phyloP scores from a whole-genome alignment of 2,888 invertebrate species.

The Pammene aurita region DNA sequence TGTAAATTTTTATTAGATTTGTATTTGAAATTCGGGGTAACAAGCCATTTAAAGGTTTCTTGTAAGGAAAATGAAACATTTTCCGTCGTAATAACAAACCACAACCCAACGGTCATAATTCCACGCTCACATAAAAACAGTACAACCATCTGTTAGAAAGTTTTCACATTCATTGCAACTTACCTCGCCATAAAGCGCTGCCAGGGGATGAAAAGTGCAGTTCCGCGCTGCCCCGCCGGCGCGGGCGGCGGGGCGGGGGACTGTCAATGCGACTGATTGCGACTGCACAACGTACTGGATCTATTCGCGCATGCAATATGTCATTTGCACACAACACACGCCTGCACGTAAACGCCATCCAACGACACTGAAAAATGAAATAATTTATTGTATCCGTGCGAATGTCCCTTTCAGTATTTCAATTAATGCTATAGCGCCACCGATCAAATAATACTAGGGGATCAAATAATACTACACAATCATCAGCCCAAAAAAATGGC shows the following conservation, averaged over 20 bases:
- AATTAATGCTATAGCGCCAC: background rate
- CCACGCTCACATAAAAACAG: conserved; percentile 26
- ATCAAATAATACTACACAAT: too few species aligned
- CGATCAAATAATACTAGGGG: too few species aligned
- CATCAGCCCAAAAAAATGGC: too few species aligned
- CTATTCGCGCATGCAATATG: conserved; percentile 58
- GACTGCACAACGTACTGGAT: conserved; percentile 52
- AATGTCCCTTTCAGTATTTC: conserved; percentile 3
- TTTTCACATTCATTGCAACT: conserved; percentile 46
- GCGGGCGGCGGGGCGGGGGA: conserved; percentile 40
- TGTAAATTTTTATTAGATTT: too few species aligned
- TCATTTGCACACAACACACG: conserved; percentile 57
- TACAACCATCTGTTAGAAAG: conserved; percentile 39
- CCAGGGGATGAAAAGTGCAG: conserved; percentile 67
- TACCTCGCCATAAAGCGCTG: conserved; percentile 59
- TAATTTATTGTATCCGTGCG: conserved; percentile 3
- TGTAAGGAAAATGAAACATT: background rate
- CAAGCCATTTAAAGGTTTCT: too few species aligned
- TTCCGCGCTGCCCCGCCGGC: conserved; percentile 44
- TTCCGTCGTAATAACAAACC: background rate
- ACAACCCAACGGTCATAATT: conserved; percentile 12
- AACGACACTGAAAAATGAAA: conserved; percentile 28
- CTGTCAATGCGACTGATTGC: conserved; percentile 67
- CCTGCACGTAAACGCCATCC: conserved; percentile 19
- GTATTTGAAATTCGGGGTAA: too few species aligned